Evolutionary conservation across 2,797 vertebrate genomes (phyloP).

Genomic region (Enteromius trimaculatus): DNA sequence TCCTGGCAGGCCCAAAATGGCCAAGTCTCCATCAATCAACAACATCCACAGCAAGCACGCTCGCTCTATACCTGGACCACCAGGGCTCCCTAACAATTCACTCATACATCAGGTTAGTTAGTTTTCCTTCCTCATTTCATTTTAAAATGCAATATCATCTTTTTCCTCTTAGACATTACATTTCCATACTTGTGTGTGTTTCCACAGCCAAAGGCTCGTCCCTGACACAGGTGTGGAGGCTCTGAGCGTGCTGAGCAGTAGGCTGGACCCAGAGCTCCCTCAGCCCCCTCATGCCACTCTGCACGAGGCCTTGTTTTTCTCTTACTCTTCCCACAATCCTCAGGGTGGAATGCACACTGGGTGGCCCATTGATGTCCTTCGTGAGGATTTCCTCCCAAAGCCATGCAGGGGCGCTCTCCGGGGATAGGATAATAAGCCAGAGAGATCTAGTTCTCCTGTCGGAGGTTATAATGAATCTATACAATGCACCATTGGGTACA

Average conservation of each 20-base stretch:
- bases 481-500: conserved; percentile 81
- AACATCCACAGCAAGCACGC: conserved; percentile 93
- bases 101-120: conserved; percentile 92
- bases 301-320: conserved; percentile 90
- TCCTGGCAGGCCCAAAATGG: conserved; percentile 89
- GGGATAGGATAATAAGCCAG: conserved; percentile 44
- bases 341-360: conserved; percentile 90
- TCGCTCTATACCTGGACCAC: conserved; percentile 87
- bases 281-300: conserved; percentile 83
- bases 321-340: conserved; percentile 94
- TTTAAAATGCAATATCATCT: not conserved
- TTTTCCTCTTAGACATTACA: not conserved
- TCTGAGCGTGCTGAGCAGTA: conserved; percentile 81
- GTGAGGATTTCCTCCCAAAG: conserved; percentile 85
- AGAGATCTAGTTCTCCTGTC: conserved; percentile 34
- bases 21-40: conserved; percentile 92
- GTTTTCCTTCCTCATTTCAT: not conserved
- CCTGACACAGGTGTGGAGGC: conserved; percentile 85
- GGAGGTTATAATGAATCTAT: conserved; percentile 77
- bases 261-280: conserved; percentile 77
- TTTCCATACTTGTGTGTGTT: not conserved
- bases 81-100: conserved; percentile 90
- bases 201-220: conserved; percentile 94
- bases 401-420: conserved; percentile 67
- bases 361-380: conserved; percentile 84